Base-by-base conservation (phyloP, 2,113 vertebrate species). In the Varanus komodoensis region DNA sequence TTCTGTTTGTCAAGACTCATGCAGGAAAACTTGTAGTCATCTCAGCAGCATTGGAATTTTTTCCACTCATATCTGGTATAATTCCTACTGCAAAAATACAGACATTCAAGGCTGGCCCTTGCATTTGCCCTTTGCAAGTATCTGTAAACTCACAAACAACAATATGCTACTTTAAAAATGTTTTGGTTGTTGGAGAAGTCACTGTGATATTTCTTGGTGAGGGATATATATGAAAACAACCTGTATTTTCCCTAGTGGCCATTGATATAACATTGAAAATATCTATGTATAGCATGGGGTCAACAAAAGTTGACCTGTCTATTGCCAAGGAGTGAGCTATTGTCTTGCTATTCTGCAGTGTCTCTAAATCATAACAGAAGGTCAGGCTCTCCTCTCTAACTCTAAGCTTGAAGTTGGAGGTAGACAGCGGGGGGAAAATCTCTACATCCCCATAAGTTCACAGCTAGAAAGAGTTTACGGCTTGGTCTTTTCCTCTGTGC, bases 101-200 rank as follows among this genome's bases (percentile, higher is more conserved):
- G 84, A 14, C 27, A 77, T 6, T 88, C 6, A 77, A 52, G 4
- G 92, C 80, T 44, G 32, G 27, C 11, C 50, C 44, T 78, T 87
- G 83, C 8, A 15, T 64, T 44, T 73, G 50, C 19, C 52, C 11
- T 21, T 90, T 50, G 29, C 7, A 48, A 6, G 54, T 0, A 68
- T 50, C 34, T 71, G 54, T 77, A 82, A n/a, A 82, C 12, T 57
- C 68, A 25, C 82, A 48, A 3, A 38, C 54, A 29, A 0, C 67
- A 32, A 9, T 82, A 64, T 19, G 50, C 21, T 74, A 29, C 1
- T 83, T 85, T 8, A 21, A 48, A 44, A 68, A 12, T 81, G 69
- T 89, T 81, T 91, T 92, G 78, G n/a, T 34, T 74, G 9, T 85
- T 79, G 84, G 92, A 54, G 38, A 71, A 19, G 21, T 71, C 29